These are phyloP conservation scores for Branchinecta lindahli DNA, from an alignment of 1,140 invertebrate species.

Conservation along the genomic window DNA sequence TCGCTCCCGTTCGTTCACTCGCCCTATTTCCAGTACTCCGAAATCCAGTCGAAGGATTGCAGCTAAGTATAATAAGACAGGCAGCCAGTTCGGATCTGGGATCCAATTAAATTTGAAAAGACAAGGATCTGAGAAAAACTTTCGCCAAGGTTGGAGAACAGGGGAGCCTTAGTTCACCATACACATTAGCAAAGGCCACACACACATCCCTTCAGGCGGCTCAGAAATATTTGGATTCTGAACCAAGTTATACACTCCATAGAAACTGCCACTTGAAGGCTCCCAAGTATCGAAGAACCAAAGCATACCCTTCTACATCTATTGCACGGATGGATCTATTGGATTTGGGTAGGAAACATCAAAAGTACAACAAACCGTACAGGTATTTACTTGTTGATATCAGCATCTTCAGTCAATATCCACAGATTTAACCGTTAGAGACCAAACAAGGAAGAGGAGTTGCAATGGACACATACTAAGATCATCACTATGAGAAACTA, in stretches of 20 bases:
- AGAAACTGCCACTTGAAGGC: not conserved
- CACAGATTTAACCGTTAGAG: not conserved
- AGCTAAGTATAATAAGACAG: not conserved
- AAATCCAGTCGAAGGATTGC: not conserved
- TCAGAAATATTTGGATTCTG: not conserved
- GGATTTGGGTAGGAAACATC: not conserved
- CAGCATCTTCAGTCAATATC: constrained; percentile 4
- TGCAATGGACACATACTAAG: not conserved
- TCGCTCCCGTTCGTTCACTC: not conserved
- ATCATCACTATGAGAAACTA: not conserved
- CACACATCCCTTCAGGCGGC: not conserved
- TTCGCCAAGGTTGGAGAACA: not conserved
- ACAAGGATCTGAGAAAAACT: not conserved
- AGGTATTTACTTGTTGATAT: not conserved
- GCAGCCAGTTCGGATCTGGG: not conserved
- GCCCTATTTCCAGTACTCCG: not conserved
- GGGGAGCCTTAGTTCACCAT: not conserved
- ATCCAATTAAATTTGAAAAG: not conserved
- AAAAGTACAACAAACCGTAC: not conserved
- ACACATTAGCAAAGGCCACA: not conserved
- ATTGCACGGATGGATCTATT: not conserved
- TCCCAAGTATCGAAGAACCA: not conserved
- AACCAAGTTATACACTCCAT: constrained; percentile 1
- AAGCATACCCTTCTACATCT: not conserved
- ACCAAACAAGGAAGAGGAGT: not conserved